phyloP scores from a whole-genome alignment of 1,140 invertebrate species.

The Zaprionus taronus region DNA sequence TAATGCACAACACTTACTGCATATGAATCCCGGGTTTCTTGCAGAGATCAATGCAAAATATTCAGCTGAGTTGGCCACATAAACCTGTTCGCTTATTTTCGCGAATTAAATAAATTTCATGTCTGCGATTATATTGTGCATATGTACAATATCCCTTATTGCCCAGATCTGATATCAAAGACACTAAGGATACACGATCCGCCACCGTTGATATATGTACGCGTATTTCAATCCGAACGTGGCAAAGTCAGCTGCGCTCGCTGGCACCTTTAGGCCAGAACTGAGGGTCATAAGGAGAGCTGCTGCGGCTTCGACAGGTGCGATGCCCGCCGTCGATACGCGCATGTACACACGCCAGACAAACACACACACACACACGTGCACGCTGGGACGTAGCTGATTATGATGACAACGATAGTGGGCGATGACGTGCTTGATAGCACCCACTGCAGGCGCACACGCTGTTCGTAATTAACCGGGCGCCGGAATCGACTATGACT shows the following conservation, averaged over 20 bases:
- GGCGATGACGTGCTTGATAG: conserved; percentile 73
- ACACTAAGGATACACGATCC: background rate
- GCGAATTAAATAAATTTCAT: background rate
- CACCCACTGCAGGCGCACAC: conserved; percentile 52
- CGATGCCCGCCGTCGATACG: conserved; percentile 2
- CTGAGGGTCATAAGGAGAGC: conserved; percentile 33
- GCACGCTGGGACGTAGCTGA: conserved; percentile 2
- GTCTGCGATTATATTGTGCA: background rate
- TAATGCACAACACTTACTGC: conserved; percentile 1
- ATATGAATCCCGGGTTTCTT: background rate
- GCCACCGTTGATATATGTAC: background rate
- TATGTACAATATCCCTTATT: background rate
- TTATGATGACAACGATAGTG: conserved; percentile 56
- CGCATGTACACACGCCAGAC: conserved; percentile 14
- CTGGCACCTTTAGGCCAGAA: conserved; percentile 47
- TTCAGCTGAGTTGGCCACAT: background rate
- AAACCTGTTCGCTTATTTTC: background rate
- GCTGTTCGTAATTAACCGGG: conserved; percentile 20
- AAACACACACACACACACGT: background rate
- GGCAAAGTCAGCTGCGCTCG: conserved; percentile 38
- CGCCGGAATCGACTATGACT: background rate
- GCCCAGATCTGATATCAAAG: background rate
- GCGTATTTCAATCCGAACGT: background rate
- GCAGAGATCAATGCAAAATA: conserved; percentile 2
- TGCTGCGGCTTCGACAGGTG: conserved; percentile 18